phyloP scores from a whole-genome alignment of 2,888 invertebrate genomes.

The Gisinianus flammeolus region DNA sequence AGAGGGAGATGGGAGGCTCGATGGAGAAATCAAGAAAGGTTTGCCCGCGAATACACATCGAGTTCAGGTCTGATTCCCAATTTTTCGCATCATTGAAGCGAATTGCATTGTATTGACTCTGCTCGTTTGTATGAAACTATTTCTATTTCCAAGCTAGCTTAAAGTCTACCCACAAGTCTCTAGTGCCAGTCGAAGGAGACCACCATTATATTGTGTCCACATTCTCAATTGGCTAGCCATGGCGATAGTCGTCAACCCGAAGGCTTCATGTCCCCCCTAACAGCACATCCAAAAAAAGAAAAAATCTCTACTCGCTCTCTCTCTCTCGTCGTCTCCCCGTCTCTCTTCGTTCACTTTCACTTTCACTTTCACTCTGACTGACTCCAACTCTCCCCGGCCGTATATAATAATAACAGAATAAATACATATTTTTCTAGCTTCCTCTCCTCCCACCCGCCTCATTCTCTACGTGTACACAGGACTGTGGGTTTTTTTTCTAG shows the following conservation, averaged over 20 bases:
- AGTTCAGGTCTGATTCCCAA: slow-evolving; percentile 37
- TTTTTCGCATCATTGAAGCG: slow-evolving; percentile 38
- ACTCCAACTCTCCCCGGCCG: no score
- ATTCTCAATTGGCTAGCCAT: slow-evolving; percentile 14
- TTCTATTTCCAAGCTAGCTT: slow-evolving; percentile 18
- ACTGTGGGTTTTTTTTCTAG: no score
- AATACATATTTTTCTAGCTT: no score
- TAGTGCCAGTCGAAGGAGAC: background rate
- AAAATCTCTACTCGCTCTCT: background rate
- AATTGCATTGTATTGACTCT: slow-evolving; percentile 38
- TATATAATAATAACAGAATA: no score
- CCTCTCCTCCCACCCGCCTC: no score
- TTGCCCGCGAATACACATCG: slow-evolving; percentile 27
- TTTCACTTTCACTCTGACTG: no score
- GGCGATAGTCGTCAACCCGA: no score
- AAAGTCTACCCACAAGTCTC: background rate
- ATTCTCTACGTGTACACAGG: no score
- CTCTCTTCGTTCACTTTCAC: no score
- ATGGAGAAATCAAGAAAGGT: slow-evolving; percentile 31
- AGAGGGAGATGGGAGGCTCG: background rate
- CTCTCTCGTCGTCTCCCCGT: no score
- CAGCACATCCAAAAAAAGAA: no score
- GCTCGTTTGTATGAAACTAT: slow-evolving; percentile 36
- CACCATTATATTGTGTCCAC: slow-evolving; percentile 18
- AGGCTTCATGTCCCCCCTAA: no score